Evolutionary conservation across 2,797 vertebrate genomes (phyloP).

Genomic region (Pseudomugil gertrudae): DNA sequence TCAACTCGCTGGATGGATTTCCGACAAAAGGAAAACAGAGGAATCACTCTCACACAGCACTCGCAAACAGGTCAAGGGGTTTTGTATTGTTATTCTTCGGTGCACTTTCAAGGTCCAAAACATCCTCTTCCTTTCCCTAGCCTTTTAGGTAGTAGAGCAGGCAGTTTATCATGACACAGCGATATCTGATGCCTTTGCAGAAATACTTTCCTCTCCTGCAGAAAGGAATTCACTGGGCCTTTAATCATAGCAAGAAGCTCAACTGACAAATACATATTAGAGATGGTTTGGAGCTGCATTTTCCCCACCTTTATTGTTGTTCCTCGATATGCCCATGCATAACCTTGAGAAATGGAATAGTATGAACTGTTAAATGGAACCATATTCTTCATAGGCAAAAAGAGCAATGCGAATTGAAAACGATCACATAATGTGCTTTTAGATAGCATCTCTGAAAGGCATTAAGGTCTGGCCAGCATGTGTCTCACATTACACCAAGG

Average conservation of each 20-base stretch:
- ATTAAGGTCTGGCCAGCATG: constrained; percentile 74
- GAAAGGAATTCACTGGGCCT: constrained; percentile 75
- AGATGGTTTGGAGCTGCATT: constrained; percentile 70
- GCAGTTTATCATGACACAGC: constrained; percentile 79
- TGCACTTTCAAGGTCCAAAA: constrained; percentile 79
- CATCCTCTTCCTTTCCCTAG: constrained; percentile 68
- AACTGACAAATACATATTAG: constrained; percentile 83
- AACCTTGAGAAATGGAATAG: constrained; percentile 78
- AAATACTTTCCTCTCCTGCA: constrained; percentile 80
- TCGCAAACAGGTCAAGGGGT: constrained; percentile 65
- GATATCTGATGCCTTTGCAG: constrained; percentile 85
- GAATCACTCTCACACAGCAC: constrained; percentile 19
- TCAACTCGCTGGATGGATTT: constrained; percentile 38
- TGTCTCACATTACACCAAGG: constrained; percentile 67
- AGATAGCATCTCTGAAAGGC: constrained; percentile 79
- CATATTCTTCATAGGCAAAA: constrained; percentile 77
- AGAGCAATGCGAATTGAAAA: constrained; percentile 73
- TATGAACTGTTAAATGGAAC: constrained; percentile 73
- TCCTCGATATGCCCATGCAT: constrained; percentile 75
- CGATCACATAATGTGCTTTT: constrained; percentile 77
- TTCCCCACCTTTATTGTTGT: constrained; percentile 75
- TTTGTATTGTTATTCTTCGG: constrained; percentile 67
- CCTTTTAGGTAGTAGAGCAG: constrained; percentile 70
- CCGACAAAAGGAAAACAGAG: constrained; percentile 41
- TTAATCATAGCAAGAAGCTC: constrained; percentile 80